Percentiles rank a stretch among this genome's conserved stretches.
phyloP scores from a whole-genome alignment of 2,888 invertebrate species.

The Ceraclea dissimilis region DNA sequence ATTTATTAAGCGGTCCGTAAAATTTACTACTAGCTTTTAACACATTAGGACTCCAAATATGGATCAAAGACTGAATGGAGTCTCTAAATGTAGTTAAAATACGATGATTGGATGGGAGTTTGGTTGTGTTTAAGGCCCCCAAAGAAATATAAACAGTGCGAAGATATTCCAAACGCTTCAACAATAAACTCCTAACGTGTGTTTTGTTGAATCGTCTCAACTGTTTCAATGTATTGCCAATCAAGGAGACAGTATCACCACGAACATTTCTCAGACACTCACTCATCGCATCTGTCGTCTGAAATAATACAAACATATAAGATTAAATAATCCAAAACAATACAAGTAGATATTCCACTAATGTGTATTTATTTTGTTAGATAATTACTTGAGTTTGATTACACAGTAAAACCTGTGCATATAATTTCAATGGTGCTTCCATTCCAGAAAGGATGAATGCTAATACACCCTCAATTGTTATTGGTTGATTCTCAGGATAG shows the following conservation, averaged over 20 bases:
- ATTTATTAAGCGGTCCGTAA: constrained; percentile 7
- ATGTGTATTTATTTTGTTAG: neutral
- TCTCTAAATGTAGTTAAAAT: constrained; percentile 12
- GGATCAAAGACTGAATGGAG: constrained; percentile 12
- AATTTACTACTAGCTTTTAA: neutral
- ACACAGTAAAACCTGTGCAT: constrained; percentile 50
- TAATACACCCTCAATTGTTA: constrained; percentile 59
- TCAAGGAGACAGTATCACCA: constrained; percentile 43
- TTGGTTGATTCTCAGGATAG: constrained; percentile 55
- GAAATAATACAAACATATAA: constrained; percentile 17
- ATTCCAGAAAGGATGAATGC: constrained; percentile 68
- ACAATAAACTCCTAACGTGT: constrained; percentile 35
- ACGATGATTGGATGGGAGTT: constrained; percentile 26
- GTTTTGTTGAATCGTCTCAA: constrained; percentile 41
- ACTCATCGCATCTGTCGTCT: constrained; percentile 36
- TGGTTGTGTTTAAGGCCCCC: constrained; percentile 36
- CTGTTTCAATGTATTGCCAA: constrained; percentile 46
- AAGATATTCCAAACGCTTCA: constrained; percentile 39
- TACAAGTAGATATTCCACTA: neutral
- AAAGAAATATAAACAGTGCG: constrained; percentile 38
- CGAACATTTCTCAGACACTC: constrained; percentile 45
- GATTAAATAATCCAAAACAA: neutral
- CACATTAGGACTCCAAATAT: constrained; percentile 16
- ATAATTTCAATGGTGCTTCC: constrained; percentile 43
- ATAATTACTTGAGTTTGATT: constrained; percentile 37